Conservation (phyloP, 1,140 invertebrate genomes). For the Stegodyphus dumicola region DNA sequence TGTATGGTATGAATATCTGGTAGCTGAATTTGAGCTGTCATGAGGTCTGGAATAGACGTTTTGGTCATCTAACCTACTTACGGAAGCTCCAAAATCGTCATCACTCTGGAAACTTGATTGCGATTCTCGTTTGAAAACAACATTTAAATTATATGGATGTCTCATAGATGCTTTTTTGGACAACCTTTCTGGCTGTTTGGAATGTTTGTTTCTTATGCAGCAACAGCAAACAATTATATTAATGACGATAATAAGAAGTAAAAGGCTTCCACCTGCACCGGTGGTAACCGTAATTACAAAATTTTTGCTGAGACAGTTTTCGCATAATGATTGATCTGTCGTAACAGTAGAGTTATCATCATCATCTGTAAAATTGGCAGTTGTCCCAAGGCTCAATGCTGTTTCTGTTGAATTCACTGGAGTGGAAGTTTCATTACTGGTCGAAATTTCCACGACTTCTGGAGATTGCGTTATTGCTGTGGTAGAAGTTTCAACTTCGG, state of each 20-base stretch:
- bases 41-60: constrained; percentile 5
- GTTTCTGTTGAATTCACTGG: not conserved
- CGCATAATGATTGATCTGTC: not conserved
- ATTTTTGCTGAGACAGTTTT: not conserved
- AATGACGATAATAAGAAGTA: constrained; percentile 23
- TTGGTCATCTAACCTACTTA: constrained; percentile 3
- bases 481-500: not conserved
- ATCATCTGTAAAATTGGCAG: not conserved
- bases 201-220: constrained; percentile 6
- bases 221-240: constrained; percentile 35
- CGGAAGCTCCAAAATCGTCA: not conserved
- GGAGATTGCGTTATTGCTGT: not conserved
- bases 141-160: constrained; percentile 38
- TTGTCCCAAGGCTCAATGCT: not conserved
- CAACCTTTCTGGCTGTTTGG: not conserved
- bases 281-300: constrained; percentile 13
- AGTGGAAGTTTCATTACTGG: not conserved
- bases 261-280: constrained; percentile 4
- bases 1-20: constrained; percentile 37
- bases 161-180: constrained; percentile 15
- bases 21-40: not conserved
- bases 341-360: not conserved
- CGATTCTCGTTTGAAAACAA: constrained; percentile 11
- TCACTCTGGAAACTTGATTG: constrained; percentile 1
- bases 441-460: not conserved